Base-by-base conservation (phyloP, 2,797 vertebrate genomes). In the Antennarius maculatus region DNA sequence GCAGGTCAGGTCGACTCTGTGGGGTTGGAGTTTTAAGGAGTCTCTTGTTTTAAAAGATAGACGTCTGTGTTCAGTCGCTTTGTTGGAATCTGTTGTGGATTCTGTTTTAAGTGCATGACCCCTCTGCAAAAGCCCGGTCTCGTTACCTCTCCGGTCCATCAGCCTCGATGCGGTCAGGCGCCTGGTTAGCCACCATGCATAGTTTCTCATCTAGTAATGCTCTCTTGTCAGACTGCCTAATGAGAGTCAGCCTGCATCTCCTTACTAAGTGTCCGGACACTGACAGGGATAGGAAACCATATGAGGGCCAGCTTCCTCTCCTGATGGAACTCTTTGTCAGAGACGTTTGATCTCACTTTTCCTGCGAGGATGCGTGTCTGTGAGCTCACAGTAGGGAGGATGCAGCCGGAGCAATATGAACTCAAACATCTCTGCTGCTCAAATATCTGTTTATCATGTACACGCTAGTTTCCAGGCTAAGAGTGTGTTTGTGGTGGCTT, bases 261-360 rank as follows among this genome's bases (percentile, higher is more conserved):
- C 70, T 63, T 56, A 27, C 8, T 14, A 62, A 82, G 63, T 59
- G 58, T 55, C 39, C 11, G 8, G 70, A 71, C 59, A 48, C 39
- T 65, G 50, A 74, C 61, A 18, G 66, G 49, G 31, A 55, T 54
- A 75, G 82, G 76, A 87, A 85, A 70, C 69, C 74, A 68, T 79
- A 78, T 31, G 39, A 70, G 74, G 51, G 52, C 62, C 41, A 27
- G 51, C 68, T 78, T 85, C 72, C 73, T 72, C 28, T 71, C 54
- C 39, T 66, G 61, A 53, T 47, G 37, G 18, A 47, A 23, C 47
- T 58, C 15, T 56, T 70, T 68, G 59, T 71, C 41, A 0, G 60
- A 71, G 47, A 52, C 6, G 45, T 70, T 69, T 61, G 56, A 71
- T 62, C 59, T 66, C 47, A 34, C 23, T 60, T 66, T 57, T 61